Base-by-base conservation (phyloP, 2,888 invertebrate species). In the Dynastes tityus region DNA sequence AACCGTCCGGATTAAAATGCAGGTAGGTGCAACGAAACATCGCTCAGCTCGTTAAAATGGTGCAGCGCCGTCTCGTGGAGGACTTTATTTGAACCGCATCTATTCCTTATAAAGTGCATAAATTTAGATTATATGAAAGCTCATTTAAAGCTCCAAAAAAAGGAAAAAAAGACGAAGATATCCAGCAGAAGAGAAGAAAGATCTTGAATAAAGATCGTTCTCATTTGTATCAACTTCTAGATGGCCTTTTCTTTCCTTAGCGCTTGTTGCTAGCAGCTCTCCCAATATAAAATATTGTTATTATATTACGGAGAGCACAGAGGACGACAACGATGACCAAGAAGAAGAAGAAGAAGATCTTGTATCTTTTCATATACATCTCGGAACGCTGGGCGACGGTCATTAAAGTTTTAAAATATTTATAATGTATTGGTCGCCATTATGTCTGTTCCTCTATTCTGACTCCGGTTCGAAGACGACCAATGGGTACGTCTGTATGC, bases 371-470 rank as follows among this genome's bases (percentile, higher is more conserved):
- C 45, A 11, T 45, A 45, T 45, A 45, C 45, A 45, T 45, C 45
- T 45, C 45, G 11, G 11, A 45, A 45, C 29, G 32, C 63, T 11
- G 63, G 63, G 13, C 76, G 68, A 80, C 79, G 79, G 80, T 81
- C 81, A 82, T 83, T 82, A 84, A 84, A 81, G 80, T 80, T 83
- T 82, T 80, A 82, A 82, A 83, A 83, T 83, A 83, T 82, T 82
- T 83, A 79, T 83, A 81, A 83, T 83, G 82, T 83, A 83, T 83
- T 83, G 82, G 82, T 80, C 81, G 81, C 80, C 81, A 80, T 79
- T 80, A 78, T 78, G 81, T 77, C 82, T 78, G 80, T 32, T 16
- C 29, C 63, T 63, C 63, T 32, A 32, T 29, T 63, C 32, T 58
- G 8, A 58, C 8, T 58, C 22, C 55, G 16, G 55, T 4, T 58